Percentiles rank a stretch among this genome's conserved stretches.
Conservation (phyloP, 2,888 invertebrate species). For the Cecidostiba fungosa region DNA sequence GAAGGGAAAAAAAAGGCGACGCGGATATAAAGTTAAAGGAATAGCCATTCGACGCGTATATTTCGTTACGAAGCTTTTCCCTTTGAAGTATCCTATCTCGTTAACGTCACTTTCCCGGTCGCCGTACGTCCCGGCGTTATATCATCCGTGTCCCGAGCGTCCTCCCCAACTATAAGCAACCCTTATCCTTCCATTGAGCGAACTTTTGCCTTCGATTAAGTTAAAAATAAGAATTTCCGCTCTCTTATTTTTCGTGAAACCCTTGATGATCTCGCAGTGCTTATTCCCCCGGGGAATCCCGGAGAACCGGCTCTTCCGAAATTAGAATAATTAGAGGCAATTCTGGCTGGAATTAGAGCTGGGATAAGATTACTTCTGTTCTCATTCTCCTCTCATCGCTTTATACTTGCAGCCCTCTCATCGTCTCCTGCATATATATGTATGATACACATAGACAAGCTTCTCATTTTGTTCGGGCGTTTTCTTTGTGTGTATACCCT, state of each 20-base stretch:
- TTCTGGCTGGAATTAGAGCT: slow-evolving; percentile 68
- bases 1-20: background rate
- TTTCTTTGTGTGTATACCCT: background rate
- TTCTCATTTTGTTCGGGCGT: slow-evolving; percentile 16
- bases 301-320: slow-evolving; percentile 47
- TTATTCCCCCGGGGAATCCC: background rate
- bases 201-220: slow-evolving; percentile 3
- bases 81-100: slow-evolving; percentile 53
- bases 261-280: background rate
- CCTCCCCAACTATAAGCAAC: background rate
- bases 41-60: slow-evolving; percentile 34
- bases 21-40: background rate
- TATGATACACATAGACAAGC: background rate
- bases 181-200: background rate
- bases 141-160: slow-evolving; percentile 23
- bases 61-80: slow-evolving; percentile 23
- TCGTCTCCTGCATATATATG: background rate
- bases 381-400: slow-evolving; percentile 50
- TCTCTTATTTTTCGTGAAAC: background rate
- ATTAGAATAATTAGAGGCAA: slow-evolving; percentile 70
- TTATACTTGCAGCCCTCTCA: slow-evolving; percentile 14
- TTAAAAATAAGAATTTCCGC: slow-evolving; percentile 1
- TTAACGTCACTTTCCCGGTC: slow-evolving; percentile 36
- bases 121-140: background rate
- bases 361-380: slow-evolving; percentile 69